phyloP scores from a whole-genome alignment of 2,797 vertebrate genomes.

The Oophaga sylvatica region DNA sequence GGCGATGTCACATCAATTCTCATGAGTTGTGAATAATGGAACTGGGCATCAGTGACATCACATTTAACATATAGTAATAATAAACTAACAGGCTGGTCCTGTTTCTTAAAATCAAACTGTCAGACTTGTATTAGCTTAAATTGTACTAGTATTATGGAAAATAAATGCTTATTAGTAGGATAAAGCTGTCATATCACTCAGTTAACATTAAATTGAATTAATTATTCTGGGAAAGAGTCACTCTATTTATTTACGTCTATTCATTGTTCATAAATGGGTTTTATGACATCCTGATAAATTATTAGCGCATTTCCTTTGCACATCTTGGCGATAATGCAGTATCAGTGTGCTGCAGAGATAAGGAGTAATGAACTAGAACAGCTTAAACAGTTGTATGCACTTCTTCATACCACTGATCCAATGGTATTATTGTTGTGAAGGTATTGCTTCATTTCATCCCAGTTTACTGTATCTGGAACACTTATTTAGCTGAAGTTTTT shows the following conservation, averaged over 20 bases:
- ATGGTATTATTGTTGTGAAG: not conserved
- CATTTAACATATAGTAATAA: conserved; percentile 49
- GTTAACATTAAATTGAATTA: conserved; percentile 38
- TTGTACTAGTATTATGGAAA: not conserved
- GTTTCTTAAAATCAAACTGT: conserved; percentile 5
- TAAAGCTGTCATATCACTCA: conserved; percentile 10
- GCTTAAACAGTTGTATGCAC: not conserved
- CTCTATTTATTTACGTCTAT: conserved; percentile 41
- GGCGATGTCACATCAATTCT: conserved; percentile 26
- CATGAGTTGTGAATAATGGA: conserved; percentile 24
- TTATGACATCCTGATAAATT: conserved; percentile 26
- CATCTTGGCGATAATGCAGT: conserved; percentile 17
- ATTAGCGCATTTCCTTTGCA: conserved; percentile 26
- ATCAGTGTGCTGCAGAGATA: conserved; percentile 21
- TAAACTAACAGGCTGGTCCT: conserved; percentile 24
- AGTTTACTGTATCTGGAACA: not conserved
- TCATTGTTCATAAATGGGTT: not conserved
- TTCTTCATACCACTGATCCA: not conserved
- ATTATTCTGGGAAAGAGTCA: conserved; percentile 4
- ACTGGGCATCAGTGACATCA: conserved; percentile 2
- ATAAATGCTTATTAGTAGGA: not conserved
- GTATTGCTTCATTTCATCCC: not conserved
- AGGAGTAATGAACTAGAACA: conserved; percentile 11
- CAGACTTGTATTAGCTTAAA: conserved; percentile 15
- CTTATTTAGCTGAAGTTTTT: not conserved